Conservation (phyloP, 1,140 invertebrate genomes). For the Bombus fervidus region DNA sequence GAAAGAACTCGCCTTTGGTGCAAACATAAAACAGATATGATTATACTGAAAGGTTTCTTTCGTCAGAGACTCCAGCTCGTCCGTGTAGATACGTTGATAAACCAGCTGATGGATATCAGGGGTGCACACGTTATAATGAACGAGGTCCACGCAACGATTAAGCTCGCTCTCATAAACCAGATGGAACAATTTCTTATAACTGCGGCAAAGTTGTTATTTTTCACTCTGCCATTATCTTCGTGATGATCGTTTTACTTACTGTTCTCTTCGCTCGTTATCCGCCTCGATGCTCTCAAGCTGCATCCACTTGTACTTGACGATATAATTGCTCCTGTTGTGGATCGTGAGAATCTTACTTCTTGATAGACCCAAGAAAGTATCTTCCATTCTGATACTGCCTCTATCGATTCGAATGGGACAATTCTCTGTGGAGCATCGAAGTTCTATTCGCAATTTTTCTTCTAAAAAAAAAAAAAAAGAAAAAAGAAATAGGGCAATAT, state of each 20-base stretch:
- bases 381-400: constrained; percentile 72
- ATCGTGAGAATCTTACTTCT: constrained; percentile 74
- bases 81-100: constrained; percentile 71
- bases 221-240: not conserved
- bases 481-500: not conserved
- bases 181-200: constrained; percentile 60
- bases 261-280: constrained; percentile 63
- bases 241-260: constrained; percentile 53
- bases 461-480: constrained; percentile 52
- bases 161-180: constrained; percentile 58
- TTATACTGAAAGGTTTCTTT: constrained; percentile 68
- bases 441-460: constrained; percentile 71
- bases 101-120: constrained; percentile 66
- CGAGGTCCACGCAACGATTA: constrained; percentile 53
- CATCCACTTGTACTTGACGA: constrained; percentile 79
- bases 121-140: constrained; percentile 66
- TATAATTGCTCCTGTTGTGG: constrained; percentile 78
- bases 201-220: constrained; percentile 9
- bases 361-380: constrained; percentile 79
- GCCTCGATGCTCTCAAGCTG: constrained; percentile 57
- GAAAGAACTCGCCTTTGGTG: constrained; percentile 64
- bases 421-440: constrained; percentile 71
- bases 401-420: constrained; percentile 72
- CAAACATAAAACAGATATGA: constrained; percentile 64
- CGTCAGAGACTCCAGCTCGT: constrained; percentile 68